Conservation (phyloP, 2,888 invertebrate genomes). For the Pasiphila rectangulata region DNA sequence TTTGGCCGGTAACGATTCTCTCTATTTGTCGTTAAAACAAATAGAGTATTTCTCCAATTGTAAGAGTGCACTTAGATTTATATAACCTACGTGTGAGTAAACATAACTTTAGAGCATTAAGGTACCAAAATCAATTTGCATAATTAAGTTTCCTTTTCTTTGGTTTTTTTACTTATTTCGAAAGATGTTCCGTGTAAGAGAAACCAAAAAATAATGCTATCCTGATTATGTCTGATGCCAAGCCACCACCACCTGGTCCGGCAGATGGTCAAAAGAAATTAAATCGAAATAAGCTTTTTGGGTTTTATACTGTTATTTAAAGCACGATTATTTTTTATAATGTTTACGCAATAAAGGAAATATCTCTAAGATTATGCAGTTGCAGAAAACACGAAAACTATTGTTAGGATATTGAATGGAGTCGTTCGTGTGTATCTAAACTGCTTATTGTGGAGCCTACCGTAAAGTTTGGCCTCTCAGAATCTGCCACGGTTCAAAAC, state of each 20-base stretch:
- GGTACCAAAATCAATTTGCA: no score
- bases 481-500: constrained; percentile 47
- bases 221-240: no score
- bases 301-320: constrained; percentile 35
- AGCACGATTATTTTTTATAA: constrained; percentile 18
- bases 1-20: no score
- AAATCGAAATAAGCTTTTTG: constrained; percentile 15
- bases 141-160: no score
- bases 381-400: constrained; percentile 40
- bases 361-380: constrained; percentile 32
- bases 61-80: no score
- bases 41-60: no score
- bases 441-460: constrained; percentile 54
- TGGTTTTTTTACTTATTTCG: no score
- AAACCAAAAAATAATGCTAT: no score
- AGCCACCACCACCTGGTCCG: constrained; percentile 14
- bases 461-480: constrained; percentile 43
- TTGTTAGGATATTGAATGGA: constrained; percentile 46
- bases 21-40: not conserved
- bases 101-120: no score
- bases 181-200: no score
- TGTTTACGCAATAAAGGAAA: constrained; percentile 31
- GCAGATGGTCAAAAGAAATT: constrained; percentile 49
- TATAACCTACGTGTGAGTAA: no score
- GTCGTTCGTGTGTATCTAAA: constrained; percentile 60